Conservation (phyloP, 2,113 vertebrate species). For the Thalassoma bifasciatum region DNA sequence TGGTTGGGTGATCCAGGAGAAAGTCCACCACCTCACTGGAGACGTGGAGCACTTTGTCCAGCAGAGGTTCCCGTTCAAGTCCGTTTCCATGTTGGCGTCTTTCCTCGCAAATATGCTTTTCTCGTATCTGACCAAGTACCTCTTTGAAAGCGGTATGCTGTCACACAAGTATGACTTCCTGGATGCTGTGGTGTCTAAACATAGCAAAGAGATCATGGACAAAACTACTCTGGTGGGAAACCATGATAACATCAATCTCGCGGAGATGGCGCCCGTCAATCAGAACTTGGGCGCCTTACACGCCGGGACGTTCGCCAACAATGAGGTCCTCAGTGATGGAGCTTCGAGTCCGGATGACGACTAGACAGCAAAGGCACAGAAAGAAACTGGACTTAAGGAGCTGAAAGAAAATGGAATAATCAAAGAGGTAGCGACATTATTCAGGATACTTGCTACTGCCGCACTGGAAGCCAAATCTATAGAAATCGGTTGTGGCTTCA, state of each 20-base stretch:
- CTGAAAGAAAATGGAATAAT: conserved; percentile 53
- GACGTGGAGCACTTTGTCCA: conserved; percentile 83
- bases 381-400: conserved; percentile 43
- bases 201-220: conserved; percentile 98
- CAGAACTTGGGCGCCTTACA: conserved; percentile 85
- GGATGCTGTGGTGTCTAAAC: conserved; percentile 93
- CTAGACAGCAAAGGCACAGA: conserved; percentile 65
- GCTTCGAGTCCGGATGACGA: conserved; percentile 90
- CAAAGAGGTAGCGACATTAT: conserved; percentile 52
- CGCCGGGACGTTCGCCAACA: conserved; percentile 91
- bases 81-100: conserved; percentile 91
- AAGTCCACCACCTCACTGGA: conserved; percentile 74
- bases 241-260: conserved; percentile 92
- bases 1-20: conserved; percentile 82
- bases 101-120: conserved; percentile 90
- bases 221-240: conserved; percentile 93
- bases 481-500: conserved; percentile 54
- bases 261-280: conserved; percentile 92
- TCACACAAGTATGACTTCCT: conserved; percentile 94
- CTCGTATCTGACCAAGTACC: conserved; percentile 92
- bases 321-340: conserved; percentile 87
- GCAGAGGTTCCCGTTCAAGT: conserved; percentile 96
- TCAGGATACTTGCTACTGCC: conserved; percentile 71
- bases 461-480: conserved; percentile 52
- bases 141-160: conserved; percentile 94